Evolutionary conservation across 2,797 vertebrate genomes (phyloP).

Genomic region (Spinus olivaceus): DNA sequence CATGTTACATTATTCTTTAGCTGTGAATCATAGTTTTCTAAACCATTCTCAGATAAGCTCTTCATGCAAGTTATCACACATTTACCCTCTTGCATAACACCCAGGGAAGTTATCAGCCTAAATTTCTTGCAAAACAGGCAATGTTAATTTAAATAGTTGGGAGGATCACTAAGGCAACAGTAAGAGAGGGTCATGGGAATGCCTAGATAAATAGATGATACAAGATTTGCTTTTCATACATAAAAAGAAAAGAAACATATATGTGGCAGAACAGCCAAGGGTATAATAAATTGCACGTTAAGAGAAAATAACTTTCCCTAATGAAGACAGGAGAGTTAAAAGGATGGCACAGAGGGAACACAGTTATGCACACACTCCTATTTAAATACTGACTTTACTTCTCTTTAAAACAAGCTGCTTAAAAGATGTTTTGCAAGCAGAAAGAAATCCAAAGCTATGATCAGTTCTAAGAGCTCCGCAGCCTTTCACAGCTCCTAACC

Average conservation of each 20-base stretch:
- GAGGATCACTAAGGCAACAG: conserved; percentile 37
- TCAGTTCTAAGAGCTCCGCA: background rate
- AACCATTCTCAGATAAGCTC: conserved; percentile 6
- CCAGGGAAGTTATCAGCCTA: conserved; percentile 27
- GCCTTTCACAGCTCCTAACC: background rate
- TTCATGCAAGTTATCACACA: background rate
- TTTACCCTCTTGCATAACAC: conserved; percentile 34
- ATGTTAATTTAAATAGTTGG: background rate
- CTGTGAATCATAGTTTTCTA: background rate
- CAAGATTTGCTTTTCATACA: background rate
- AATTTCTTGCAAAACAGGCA: conserved; percentile 35
- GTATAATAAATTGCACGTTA: background rate
- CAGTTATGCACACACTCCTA: background rate
- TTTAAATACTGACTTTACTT: background rate
- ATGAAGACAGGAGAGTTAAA: background rate
- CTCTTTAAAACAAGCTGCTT: background rate
- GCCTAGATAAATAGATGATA: background rate
- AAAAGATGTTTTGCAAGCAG: background rate
- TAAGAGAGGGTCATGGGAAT: background rate
- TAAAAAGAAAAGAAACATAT: background rate
- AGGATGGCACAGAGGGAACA: background rate
- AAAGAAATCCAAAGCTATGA: background rate
- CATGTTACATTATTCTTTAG: background rate
- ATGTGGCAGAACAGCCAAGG: background rate
- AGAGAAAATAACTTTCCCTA: background rate